A percentile compares a stretch with the other conserved stretches of the same genome.
Evolutionary conservation across 53 echinoderm and acorn worm genomes (phyloP).

Genomic region (Holothuria scabra): DNA sequence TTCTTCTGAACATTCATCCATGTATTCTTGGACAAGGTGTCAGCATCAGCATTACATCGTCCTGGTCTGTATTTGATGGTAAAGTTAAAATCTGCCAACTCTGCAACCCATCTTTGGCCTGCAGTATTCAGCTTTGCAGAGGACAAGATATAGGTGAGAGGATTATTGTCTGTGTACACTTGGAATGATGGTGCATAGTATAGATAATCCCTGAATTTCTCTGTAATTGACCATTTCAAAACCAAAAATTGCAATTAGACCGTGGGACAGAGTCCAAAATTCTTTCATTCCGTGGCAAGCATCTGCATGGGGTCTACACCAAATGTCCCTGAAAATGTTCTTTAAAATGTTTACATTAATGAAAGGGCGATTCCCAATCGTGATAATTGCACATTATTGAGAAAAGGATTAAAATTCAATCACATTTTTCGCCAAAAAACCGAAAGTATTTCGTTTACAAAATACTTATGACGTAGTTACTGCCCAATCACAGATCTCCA

Average conservation of each 20-base stretch:
- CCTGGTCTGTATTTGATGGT: conserved; percentile 63
- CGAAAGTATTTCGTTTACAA: too few species aligned
- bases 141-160: conserved; percentile 46
- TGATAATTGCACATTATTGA: too few species aligned
- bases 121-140: conserved; percentile 56
- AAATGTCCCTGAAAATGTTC: too few species aligned
- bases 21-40: conserved; percentile 51
- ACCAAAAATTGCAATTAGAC: conserved; percentile 58
- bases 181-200: conserved; percentile 47
- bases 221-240: conserved; percentile 51
- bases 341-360: too few species aligned
- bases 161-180: conserved; percentile 56
- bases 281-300: too few species aligned
- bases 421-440: too few species aligned
- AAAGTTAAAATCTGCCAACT: conserved; percentile 62
- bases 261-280: too few species aligned
- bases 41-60: conserved; percentile 52
- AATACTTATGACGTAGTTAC: too few species aligned
- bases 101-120: conserved; percentile 62
- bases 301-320: too few species aligned
- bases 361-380: too few species aligned
- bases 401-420: too few species aligned
- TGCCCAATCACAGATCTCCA: too few species aligned
- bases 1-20: conserved; percentile 36
- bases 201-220: conserved; percentile 55